Conservation (phyloP, 2,113 vertebrate species). For the Isichthys henryi region DNA sequence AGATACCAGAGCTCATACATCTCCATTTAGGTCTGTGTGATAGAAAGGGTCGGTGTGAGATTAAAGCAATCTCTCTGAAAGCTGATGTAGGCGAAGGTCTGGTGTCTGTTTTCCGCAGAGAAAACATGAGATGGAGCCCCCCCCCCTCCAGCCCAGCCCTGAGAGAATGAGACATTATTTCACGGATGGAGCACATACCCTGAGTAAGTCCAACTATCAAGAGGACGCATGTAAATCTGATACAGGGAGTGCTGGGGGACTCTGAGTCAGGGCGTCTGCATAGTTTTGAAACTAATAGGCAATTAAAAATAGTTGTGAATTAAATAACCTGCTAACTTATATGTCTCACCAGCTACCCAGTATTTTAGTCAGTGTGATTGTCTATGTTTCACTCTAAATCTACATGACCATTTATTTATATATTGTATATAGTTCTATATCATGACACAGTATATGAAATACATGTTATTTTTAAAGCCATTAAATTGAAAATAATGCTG, state of each 20-base stretch:
- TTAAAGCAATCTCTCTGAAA: neutral
- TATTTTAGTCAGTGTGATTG: neutral
- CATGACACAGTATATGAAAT: neutral
- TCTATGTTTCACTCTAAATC: neutral
- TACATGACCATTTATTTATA: neutral
- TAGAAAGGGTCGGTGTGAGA: neutral
- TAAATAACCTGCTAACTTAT: neutral
- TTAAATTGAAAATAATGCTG: neutral
- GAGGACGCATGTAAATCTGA: neutral
- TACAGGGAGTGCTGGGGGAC: neutral
- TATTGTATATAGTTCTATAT: neutral
- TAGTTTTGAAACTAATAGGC: neutral
- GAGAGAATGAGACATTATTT: neutral
- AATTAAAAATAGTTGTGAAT: neutral
- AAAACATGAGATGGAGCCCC: neutral
- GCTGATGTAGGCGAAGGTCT: neutral
- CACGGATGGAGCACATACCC: neutral
- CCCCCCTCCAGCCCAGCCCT: neutral
- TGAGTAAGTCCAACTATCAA: neutral
- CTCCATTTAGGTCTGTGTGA: neutral
- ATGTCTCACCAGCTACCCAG: neutral
- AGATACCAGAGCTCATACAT: neutral
- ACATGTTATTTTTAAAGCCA: neutral
- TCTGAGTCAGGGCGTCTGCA: neutral
- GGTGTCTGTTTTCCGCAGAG: neutral